Evolutionary conservation across 2,888 invertebrate genomes (phyloP).

Genomic region (Escarpia spicata): DNA sequence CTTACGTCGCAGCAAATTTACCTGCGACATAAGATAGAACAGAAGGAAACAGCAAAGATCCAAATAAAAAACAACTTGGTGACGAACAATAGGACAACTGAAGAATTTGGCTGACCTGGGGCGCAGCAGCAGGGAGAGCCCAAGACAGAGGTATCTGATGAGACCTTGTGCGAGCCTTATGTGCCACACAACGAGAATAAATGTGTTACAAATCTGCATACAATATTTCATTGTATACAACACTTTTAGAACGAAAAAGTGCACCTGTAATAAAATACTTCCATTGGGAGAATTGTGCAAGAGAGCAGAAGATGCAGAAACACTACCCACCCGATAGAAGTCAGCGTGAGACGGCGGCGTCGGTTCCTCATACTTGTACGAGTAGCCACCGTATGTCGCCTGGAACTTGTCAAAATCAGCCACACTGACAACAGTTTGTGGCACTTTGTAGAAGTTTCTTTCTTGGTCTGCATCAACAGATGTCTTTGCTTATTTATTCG

Average conservation of each 20-base stretch:
- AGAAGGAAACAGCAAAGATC: too few species aligned
- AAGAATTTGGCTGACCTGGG: too few species aligned
- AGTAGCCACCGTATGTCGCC: constrained; percentile 46
- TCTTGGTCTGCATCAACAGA: constrained; percentile 50
- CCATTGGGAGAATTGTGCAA: not conserved
- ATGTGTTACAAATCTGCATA: not conserved
- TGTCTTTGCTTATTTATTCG: not conserved
- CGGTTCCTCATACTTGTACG: constrained; percentile 40
- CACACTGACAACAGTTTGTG: constrained; percentile 49
- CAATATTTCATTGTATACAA: too few species aligned
- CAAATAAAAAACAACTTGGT: too few species aligned
- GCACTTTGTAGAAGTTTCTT: constrained; percentile 57
- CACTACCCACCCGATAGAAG: constrained; percentile 31
- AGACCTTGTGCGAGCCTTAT: too few species aligned
- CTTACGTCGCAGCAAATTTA: too few species aligned
- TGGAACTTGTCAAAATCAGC: constrained; percentile 47
- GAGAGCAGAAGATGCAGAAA: not conserved
- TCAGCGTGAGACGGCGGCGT: not conserved
- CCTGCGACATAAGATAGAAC: too few species aligned
- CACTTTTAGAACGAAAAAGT: not conserved
- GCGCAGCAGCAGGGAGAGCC: too few species aligned
- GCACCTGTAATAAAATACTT: not conserved
- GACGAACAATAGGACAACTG: too few species aligned
- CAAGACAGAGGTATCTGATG: too few species aligned
- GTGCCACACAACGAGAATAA: too few species aligned